Evolutionary conservation across 2,888 invertebrate genomes (phyloP).

Genomic region (Phengaris arion): DNA sequence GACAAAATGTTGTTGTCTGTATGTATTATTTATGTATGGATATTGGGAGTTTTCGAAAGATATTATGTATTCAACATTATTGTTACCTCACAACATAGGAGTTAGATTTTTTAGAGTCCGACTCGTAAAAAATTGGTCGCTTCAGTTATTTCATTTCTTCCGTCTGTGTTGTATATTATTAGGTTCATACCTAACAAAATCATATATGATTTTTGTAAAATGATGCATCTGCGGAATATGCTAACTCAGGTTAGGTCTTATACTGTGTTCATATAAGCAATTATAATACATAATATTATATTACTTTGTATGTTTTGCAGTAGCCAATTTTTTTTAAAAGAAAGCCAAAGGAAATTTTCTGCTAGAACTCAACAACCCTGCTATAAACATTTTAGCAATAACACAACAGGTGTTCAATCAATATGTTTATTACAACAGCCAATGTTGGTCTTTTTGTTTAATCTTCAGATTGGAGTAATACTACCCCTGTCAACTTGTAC

Average conservation of each 20-base stretch:
- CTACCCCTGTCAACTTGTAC: slow-evolving; percentile 69
- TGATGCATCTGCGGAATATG: not conserved
- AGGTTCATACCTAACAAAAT: too few relatives aligned
- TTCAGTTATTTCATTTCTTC: too few relatives aligned
- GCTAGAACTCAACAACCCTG: not conserved
- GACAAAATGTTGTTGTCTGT: not conserved
- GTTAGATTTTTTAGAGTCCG: too few relatives aligned
- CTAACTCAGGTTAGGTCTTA: not conserved
- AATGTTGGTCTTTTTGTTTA: slow-evolving; percentile 22
- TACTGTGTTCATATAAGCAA: slow-evolving; percentile 6
- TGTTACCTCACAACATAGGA: not conserved
- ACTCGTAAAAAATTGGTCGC: too few relatives aligned
- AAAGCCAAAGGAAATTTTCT: not conserved
- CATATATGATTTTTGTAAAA: too few relatives aligned
- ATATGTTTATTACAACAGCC: slow-evolving; percentile 23
- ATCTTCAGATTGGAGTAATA: slow-evolving; percentile 56
- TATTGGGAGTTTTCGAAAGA: not conserved
- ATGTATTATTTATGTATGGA: not conserved
- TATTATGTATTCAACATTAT: not conserved
- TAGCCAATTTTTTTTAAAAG: not conserved
- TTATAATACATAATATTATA: not conserved
- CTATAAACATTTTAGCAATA: slow-evolving; percentile 3
- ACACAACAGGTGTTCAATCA: slow-evolving; percentile 5
- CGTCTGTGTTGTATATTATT: too few relatives aligned
- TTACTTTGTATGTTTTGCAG: not conserved